Evolutionary conservation across 2,113 vertebrate species (phyloP).

Genomic region (Otus sunia): DNA sequence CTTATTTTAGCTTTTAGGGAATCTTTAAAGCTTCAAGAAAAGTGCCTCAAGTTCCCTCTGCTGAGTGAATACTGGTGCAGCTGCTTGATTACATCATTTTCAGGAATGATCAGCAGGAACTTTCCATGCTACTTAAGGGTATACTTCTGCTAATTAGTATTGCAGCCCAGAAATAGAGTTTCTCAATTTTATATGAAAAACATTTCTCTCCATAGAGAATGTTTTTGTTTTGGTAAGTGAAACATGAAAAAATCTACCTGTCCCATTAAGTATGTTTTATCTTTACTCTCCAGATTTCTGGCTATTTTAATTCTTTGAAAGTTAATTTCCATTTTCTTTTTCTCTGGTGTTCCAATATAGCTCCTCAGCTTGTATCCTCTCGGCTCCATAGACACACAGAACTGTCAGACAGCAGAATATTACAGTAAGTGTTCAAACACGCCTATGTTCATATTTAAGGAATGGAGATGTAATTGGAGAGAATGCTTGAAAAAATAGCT

Average conservation of each 20-base stretch:
- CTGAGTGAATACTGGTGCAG: slow-evolving; percentile 1
- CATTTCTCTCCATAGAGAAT: background rate
- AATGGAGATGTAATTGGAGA: background rate
- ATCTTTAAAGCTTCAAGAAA: background rate
- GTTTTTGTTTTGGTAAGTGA: background rate
- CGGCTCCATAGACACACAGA: background rate
- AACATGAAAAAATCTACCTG: background rate
- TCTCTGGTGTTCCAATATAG: background rate
- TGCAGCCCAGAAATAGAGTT: background rate
- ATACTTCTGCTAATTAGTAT: background rate
- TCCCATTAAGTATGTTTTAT: background rate
- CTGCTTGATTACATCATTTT: slow-evolving; percentile 19
- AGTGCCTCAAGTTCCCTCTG: background rate
- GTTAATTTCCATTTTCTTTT: background rate
- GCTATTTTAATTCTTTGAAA: background rate
- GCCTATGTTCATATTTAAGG: background rate
- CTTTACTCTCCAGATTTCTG: background rate
- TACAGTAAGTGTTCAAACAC: background rate
- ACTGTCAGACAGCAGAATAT: background rate
- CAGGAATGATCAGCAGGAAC: background rate
- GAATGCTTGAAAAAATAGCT: background rate
- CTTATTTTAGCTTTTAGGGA: background rate
- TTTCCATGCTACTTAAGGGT: background rate
- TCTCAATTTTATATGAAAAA: background rate
- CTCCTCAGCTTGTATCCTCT: background rate